Base-by-base conservation (phyloP, 2,797 vertebrate species). In the Leptodactylus fallax region DNA sequence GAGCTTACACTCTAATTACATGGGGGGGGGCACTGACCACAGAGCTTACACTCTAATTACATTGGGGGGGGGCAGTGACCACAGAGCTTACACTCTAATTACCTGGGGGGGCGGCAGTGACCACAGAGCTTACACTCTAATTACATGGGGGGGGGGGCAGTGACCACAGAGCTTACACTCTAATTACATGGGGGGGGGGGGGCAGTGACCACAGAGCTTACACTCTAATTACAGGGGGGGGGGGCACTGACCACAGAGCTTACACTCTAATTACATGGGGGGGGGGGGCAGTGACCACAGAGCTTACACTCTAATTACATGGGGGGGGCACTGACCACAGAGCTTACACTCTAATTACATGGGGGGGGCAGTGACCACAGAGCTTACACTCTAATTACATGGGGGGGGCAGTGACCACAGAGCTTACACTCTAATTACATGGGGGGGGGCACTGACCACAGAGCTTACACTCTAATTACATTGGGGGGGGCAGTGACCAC, bases 91-190 rank as follows among this genome's bases (percentile, higher is more conserved):
- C 65, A 69, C 65, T 69, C 11, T 65, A 19, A 25, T 12, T 11
- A 65, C 63, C 11, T 3, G 25, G 27, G 1, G 5, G 12, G 12
- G n/a, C n/a, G 36, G 65, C 12, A 13, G 11, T 3, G 36, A 74
- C 45, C 71, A 21, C 71, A 47, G 71, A 74, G 36, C 71, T 74
- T 21, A 74, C 71, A 74, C 71, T 74, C 69, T 71, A 71, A 45
- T 8, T 0, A 47, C 16, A 21, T 3, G 63, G 23, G 9, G 23
- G n/a, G 8, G 21, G 8, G 7, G 11, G 19, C 16, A 53, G 8
- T 14, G 69, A 72, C 45, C 2, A 21, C 71, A 47, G 71, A 49
- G 36, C 19, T 49, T 21, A 74, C 45, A 74, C 45, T 49, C 36
- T 36, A 71, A 36, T 16, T 0, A 71, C 12, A 17, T 5, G 23